Conservation (phyloP, 2,113 vertebrate species). For the Ceyx cyanopectus region DNA sequence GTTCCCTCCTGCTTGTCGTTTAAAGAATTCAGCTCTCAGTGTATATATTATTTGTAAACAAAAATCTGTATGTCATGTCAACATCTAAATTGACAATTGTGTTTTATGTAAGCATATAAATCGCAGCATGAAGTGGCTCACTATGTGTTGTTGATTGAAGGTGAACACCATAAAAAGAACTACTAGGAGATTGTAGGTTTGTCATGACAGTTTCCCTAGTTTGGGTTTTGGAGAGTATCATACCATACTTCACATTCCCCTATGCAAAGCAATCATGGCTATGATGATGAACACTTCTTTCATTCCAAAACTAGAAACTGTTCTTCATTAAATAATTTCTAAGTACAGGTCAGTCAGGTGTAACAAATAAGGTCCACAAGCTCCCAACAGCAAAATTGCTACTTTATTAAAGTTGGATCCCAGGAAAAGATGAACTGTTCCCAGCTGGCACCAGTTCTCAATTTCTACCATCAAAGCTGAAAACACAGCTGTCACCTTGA, state of each 20-base stretch:
- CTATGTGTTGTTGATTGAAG: background rate
- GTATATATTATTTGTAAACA: background rate
- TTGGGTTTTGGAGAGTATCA: background rate
- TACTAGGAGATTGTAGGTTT: background rate
- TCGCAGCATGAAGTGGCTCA: background rate
- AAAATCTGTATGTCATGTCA: background rate
- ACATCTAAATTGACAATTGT: background rate
- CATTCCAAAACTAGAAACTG: background rate
- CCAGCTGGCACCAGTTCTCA: background rate
- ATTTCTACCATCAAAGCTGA: slow-evolving; percentile 31
- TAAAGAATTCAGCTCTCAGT: background rate
- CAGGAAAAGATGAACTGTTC: background rate
- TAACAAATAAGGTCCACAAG: background rate
- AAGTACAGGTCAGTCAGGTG: background rate
- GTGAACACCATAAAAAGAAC: background rate
- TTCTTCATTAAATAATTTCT: background rate
- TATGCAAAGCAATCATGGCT: background rate
- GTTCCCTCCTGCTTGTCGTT: background rate
- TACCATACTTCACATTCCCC: background rate
- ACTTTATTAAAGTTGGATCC: background rate
- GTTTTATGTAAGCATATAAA: background rate
- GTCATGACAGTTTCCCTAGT: background rate
- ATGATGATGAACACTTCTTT: background rate
- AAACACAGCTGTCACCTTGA: slow-evolving; percentile 40
- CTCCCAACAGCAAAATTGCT: background rate